A percentile compares a stretch with the other conserved stretches of the same genome.
These are phyloP conservation scores for Lamproptera curius DNA, from an alignment of 2,888 invertebrate genomes.

Conservation along the genomic window DNA sequence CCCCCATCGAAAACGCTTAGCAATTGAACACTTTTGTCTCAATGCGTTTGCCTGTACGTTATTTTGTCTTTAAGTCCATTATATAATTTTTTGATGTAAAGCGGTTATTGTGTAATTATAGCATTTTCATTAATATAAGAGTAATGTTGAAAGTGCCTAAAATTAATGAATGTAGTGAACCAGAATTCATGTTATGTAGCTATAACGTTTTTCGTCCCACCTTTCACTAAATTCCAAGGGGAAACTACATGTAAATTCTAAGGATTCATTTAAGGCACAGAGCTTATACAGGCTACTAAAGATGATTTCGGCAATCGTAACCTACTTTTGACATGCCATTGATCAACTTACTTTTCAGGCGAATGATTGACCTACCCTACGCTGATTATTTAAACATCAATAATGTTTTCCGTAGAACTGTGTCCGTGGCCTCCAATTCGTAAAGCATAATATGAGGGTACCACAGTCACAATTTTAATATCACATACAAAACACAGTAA, in stretches of 20 bases:
- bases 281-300: no score
- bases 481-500: background rate
- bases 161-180: background rate
- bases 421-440: no score
- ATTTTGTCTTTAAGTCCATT: background rate
- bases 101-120: background rate
- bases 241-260: no score
- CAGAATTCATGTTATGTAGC: background rate
- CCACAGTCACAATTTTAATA: background rate
- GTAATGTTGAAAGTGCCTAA: background rate
- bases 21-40: constrained; percentile 11
- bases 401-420: no score
- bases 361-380: no score
- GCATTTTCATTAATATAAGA: background rate
- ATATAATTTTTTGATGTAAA: background rate
- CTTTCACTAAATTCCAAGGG: no score
- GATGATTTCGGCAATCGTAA: no score
- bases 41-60: background rate
- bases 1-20: constrained; percentile 5
- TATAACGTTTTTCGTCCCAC: background rate
- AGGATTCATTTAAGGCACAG: no score
- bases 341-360: no score
- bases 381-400: no score
- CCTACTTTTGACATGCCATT: no score
- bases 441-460: background rate